Base-by-base conservation (phyloP, 1,140 invertebrate species). In the Heliconius himera region DNA sequence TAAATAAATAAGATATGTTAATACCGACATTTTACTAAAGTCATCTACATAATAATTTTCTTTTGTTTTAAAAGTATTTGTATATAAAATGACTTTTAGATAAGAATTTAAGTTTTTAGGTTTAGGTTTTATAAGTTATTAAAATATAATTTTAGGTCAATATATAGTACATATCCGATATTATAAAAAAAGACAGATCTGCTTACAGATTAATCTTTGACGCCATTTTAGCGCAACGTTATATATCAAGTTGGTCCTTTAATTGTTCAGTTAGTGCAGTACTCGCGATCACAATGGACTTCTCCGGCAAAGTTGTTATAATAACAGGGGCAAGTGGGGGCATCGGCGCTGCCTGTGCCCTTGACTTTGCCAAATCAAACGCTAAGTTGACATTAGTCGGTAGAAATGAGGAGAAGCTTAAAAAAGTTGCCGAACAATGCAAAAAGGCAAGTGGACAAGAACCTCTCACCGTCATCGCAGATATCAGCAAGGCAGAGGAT, bases 401-500 rank as follows among this genome's bases (percentile, higher is more conserved):
- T 29, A 83, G 90, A 56, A 92, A 92, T 70, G 75, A 70, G 2
- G 81, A 90, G 6, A 91, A 91, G 20, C 85, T 93, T 20, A 81
- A 76, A 16, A 79, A 89, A 84, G 92, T 96, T 18, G 95, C 95
- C 1, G 88, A 94, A n/a, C 90, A 96, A 79, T 98, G 97, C 86
- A 91, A 95, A 83, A 77, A 88, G 73, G 36, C 85, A 16, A 88
- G 81, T 38, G 86, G 84, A 20, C 74, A 74, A 3, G 84, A 85
- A 87, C 95, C 96, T 1, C 88, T 96, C 54, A 84, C 95, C 2
- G 84, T 96, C 18, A 91, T 92, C 60, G 97, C 96, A 1, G 97
- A 98, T 85, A 83, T 98, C 38, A 96, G 95, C 11, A 95, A 96
- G 49, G 96, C 97, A 87, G 91, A 91, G 20, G 96, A 97, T 85